A percentile compares a stretch with the other conserved stretches of the same genome.
Conservation (phyloP, 2,113 vertebrate species). For the Atherinomorus stipes region DNA sequence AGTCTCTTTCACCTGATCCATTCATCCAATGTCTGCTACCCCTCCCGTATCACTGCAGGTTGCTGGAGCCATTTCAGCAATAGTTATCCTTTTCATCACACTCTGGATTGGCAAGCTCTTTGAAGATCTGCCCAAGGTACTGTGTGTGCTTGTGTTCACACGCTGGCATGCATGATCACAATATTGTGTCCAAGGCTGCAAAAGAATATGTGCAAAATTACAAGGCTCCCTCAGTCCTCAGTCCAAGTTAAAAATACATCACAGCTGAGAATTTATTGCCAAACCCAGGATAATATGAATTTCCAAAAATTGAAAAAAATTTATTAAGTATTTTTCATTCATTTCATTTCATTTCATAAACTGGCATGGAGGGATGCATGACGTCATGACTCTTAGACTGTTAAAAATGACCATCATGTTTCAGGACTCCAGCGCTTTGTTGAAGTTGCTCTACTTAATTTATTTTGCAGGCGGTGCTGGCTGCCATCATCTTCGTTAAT, state of each 20-base stretch:
- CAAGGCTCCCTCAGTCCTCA: background rate
- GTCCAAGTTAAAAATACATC: background rate
- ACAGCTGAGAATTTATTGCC: too few species aligned
- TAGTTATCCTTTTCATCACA: conserved; percentile 91
- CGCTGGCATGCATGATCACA: background rate
- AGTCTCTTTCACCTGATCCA: conserved; percentile 10
- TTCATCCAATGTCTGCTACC: conserved; percentile 15
- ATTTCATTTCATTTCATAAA: too few species aligned
- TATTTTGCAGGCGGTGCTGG: conserved; percentile 87
- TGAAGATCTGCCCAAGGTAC: conserved; percentile 91
- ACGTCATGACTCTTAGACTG: too few species aligned
- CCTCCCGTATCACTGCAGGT: conserved; percentile 77
- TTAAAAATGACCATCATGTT: background rate
- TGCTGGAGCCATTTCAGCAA: conserved; percentile 87
- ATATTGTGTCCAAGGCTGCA: conserved; percentile 5
- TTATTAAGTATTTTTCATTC: too few species aligned
- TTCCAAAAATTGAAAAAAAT: too few species aligned
- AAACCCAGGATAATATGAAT: too few species aligned
- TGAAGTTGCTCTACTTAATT: conserved; percentile 1
- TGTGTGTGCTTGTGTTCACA: background rate
- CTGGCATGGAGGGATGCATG: too few species aligned
- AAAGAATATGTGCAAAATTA: conserved; percentile 11
- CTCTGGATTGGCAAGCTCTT: conserved; percentile 93
- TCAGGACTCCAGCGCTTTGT: background rate
- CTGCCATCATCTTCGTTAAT: conserved; percentile 90